phyloP scores from a whole-genome alignment of 2,888 invertebrate species.

The Luffia ferchaultella region DNA sequence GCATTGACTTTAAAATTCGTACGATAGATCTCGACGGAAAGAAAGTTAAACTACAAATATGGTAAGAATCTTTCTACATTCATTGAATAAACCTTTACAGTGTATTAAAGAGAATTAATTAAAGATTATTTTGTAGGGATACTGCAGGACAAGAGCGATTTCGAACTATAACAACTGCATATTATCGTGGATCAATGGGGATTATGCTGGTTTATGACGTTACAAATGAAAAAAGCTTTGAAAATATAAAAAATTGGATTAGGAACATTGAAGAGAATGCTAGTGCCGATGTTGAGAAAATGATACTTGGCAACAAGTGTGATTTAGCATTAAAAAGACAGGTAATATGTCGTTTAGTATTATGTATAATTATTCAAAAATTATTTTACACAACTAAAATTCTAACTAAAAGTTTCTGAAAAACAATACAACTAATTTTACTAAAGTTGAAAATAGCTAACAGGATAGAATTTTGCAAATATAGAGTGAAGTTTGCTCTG shows the following conservation, averaged over 20 bases:
- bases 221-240: slow-evolving; percentile 98
- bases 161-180: slow-evolving; percentile 99
- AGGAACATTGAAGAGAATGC: slow-evolving; percentile 99
- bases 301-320: slow-evolving; percentile 99
- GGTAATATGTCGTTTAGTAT: slow-evolving; percentile 43
- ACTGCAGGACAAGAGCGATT: slow-evolving; percentile 99
- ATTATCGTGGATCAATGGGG: slow-evolving; percentile 99
- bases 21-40: slow-evolving; percentile 98
- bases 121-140: slow-evolving; percentile 73
- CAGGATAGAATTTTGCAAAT: no score
- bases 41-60: slow-evolving; percentile 99
- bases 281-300: slow-evolving; percentile 98
- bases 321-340: slow-evolving; percentile 96
- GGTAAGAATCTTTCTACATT: slow-evolving; percentile 69
- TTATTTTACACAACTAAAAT: no score
- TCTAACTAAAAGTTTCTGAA: no score
- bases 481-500: no score
- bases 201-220: slow-evolving; percentile 99
- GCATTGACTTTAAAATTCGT: slow-evolving; percentile 99
- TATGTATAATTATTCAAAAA: no score
- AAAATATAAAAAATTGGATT: slow-evolving; percentile 99
- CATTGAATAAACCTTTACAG: slow-evolving; percentile 6
- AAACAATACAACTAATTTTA: no score
- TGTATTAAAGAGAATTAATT: slow-evolving; percentile 16
- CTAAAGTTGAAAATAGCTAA: no score